These are phyloP conservation scores for Andricus grossulariae DNA, from an alignment of 1,140 invertebrate genomes.

Conservation along the genomic window DNA sequence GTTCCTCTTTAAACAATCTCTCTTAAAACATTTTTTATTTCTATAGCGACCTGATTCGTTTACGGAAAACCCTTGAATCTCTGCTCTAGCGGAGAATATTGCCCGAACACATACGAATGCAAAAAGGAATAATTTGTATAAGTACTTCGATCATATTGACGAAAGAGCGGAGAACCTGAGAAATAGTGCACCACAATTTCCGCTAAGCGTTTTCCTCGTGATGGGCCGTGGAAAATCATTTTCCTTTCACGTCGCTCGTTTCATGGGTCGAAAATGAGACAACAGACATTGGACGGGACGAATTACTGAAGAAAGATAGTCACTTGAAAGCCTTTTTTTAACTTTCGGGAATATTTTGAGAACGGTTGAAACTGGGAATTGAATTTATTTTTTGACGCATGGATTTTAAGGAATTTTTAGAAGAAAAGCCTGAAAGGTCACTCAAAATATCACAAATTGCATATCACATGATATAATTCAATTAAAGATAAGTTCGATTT, in stretches of 20 bases:
- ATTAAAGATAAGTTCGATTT: too few relatives aligned
- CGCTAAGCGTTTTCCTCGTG: constrained; percentile 58
- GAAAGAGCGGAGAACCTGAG: constrained; percentile 37
- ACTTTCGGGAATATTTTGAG: background rate
- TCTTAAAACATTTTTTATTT: background rate
- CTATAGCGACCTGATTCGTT: background rate
- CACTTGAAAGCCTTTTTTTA: constrained; percentile 36
- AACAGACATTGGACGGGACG: background rate
- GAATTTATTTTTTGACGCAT: too few relatives aligned
- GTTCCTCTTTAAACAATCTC: too few relatives aligned
- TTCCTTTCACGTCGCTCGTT: constrained; percentile 55
- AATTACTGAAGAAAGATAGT: constrained; percentile 23
- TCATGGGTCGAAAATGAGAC: constrained; percentile 5
- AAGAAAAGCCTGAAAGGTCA: too few relatives aligned
- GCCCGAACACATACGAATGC: background rate
- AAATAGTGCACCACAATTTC: constrained; percentile 52
- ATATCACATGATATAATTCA: too few relatives aligned
- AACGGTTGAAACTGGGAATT: too few relatives aligned
- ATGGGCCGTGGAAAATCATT: constrained; percentile 58
- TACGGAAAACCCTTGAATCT: background rate
- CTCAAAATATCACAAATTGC: too few relatives aligned
- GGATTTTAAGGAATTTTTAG: too few relatives aligned
- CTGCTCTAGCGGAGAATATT: background rate
- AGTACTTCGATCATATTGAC: constrained; percentile 33
- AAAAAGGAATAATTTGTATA: background rate